These are phyloP conservation scores for Camponotus pennsylvanicus DNA, from an alignment of 1,140 invertebrate species.

Conservation along the genomic window DNA sequence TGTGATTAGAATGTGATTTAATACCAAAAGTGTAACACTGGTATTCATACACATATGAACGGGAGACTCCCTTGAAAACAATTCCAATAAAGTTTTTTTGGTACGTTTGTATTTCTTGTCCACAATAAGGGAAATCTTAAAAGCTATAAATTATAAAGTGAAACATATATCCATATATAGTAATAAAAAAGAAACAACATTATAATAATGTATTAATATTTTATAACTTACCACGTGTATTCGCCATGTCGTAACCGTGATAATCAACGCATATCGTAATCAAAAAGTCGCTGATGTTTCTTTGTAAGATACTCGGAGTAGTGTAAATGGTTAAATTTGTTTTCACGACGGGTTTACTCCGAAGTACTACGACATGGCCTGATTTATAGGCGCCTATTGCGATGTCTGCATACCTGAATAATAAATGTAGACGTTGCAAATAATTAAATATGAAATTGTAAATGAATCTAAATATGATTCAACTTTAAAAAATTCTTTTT, in stretches of 20 bases:
- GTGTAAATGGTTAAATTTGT: slow-evolving; percentile 64
- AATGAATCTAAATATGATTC: not conserved
- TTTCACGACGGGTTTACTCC: slow-evolving; percentile 87
- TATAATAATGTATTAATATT: not conserved
- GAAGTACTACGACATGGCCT: slow-evolving; percentile 87
- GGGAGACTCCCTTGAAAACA: not conserved
- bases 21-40: slow-evolving; percentile 58
- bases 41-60: slow-evolving; percentile 10
- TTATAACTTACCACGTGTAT: slow-evolving; percentile 60
- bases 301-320: slow-evolving; percentile 81
- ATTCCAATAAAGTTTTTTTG: slow-evolving; percentile 33
- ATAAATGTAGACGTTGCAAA: not conserved
- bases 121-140: slow-evolving; percentile 61
- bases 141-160: slow-evolving; percentile 8
- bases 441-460: not conserved
- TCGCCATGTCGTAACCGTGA: slow-evolving; percentile 48
- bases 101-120: slow-evolving; percentile 71
- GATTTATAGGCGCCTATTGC: slow-evolving; percentile 89
- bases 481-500: not conserved
- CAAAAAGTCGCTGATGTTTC: slow-evolving; percentile 83
- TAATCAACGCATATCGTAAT: slow-evolving; percentile 76
- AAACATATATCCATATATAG: not conserved
- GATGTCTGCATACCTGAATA: slow-evolving; percentile 84
- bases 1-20: not conserved
- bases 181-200: not conserved